Conservation (phyloP, 2,113 vertebrate species). For the Acanthochromis polyacanthus region DNA sequence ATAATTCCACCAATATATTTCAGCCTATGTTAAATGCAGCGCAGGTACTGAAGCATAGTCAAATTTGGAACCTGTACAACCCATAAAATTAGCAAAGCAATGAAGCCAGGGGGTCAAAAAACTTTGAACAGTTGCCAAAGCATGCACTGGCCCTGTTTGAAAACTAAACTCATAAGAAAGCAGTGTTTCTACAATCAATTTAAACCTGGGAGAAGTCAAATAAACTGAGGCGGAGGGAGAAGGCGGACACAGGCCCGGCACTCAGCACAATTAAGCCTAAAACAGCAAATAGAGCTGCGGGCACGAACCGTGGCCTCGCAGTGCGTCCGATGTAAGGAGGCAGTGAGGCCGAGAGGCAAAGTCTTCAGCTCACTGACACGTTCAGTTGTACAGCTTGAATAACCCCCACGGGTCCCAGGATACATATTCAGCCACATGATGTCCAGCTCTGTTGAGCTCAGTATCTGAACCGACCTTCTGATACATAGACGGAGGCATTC, state of each 20-base stretch:
- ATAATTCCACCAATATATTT: constrained; percentile 23
- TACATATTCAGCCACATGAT: background rate
- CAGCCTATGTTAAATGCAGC: background rate
- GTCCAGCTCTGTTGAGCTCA: no score
- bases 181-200: constrained; percentile 53
- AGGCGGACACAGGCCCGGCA: constrained; percentile 30
- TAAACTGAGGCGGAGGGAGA: constrained; percentile 56
- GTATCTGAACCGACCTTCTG: background rate
- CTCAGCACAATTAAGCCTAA: constrained; percentile 61
- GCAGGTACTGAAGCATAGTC: background rate
- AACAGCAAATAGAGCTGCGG: constrained; percentile 72
- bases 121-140: constrained; percentile 28
- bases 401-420: constrained; percentile 10
- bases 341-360: background rate
- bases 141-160: constrained; percentile 30
- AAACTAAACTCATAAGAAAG: constrained; percentile 67
- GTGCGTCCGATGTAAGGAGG: constrained; percentile 30
- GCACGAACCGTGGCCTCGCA: constrained; percentile 11
- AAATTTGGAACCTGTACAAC: constrained; percentile 1
- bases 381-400: constrained; percentile 11
- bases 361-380: constrained; percentile 29
- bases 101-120: constrained; percentile 5
- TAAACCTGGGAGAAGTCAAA: constrained; percentile 71
- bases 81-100: constrained; percentile 8
- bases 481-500: background rate